A percentile compares a stretch with the other conserved stretches of the same genome.
Conservation (phyloP, 2,113 vertebrate genomes). For the Colaptes auratus region DNA sequence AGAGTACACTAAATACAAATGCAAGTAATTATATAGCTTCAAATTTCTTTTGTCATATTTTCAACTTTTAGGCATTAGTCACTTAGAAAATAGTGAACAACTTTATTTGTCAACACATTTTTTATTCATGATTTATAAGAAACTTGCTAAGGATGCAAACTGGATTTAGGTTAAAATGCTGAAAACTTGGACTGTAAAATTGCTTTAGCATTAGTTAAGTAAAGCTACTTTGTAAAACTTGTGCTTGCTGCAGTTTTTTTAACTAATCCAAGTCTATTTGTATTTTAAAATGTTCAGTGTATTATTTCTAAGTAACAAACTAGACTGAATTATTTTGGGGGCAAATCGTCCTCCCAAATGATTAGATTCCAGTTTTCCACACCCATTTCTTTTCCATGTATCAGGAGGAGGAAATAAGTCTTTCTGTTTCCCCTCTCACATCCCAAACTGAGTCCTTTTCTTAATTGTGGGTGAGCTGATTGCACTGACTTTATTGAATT, state of each 20-base stretch:
- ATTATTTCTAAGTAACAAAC: not conserved
- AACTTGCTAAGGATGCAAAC: not conserved
- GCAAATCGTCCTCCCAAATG: not conserved
- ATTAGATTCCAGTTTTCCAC: not conserved
- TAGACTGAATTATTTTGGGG: not conserved
- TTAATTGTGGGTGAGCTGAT: not conserved
- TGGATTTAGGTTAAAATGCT: not conserved
- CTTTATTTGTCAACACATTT: not conserved
- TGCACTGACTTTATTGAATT: not conserved
- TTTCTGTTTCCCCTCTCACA: fast-evolving
- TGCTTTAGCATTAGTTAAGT: not conserved
- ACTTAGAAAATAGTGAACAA: not conserved
- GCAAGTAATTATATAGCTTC: not conserved
- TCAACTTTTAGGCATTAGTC: not conserved
- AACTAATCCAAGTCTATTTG: not conserved
- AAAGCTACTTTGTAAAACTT: not conserved
- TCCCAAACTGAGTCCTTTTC: not conserved
- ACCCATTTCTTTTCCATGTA: not conserved
- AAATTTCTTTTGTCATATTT: not conserved
- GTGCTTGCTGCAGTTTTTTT: not conserved
- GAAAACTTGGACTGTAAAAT: not conserved
- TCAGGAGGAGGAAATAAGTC: not conserved
- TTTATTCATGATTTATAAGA: not conserved
- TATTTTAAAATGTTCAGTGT: not conserved
- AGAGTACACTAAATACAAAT: not conserved